A percentile compares a stretch with the other conserved stretches of the same genome.
Conservation (phyloP, 2,113 vertebrate genomes). For the Gallinago media region DNA sequence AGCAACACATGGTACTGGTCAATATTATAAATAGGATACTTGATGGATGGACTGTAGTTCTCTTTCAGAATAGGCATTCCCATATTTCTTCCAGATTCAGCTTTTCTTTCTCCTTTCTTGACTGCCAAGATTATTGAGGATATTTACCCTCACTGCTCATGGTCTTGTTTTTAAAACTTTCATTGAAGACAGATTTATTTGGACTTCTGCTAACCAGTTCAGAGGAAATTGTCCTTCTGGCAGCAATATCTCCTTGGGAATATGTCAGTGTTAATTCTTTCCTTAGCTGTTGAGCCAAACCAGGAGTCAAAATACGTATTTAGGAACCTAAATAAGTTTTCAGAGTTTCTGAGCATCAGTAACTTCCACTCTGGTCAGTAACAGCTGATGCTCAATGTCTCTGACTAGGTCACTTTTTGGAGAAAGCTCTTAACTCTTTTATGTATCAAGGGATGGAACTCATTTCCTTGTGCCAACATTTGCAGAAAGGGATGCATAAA, state of each 20-base stretch:
- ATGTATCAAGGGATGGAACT: not conserved
- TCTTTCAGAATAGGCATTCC: not conserved
- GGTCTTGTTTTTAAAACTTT: constrained; percentile 16
- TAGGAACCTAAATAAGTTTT: not conserved
- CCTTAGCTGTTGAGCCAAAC: constrained; percentile 35
- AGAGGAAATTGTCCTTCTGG: constrained; percentile 56
- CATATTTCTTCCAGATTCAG: constrained; percentile 39
- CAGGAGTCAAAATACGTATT: constrained; percentile 47
- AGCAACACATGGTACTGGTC: constrained; percentile 2
- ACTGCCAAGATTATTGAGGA: not conserved
- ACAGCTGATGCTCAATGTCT: not conserved
- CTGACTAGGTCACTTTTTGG: not conserved
- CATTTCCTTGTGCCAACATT: not conserved
- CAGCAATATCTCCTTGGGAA: constrained; percentile 28
- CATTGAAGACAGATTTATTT: constrained; percentile 44
- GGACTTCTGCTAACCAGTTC: constrained; percentile 36
- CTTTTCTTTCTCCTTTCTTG: not conserved
- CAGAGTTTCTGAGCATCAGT: not conserved
- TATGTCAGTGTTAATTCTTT: constrained; percentile 38
- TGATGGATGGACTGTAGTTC: constrained; percentile 22
- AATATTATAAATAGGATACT: not conserved
- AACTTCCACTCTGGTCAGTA: not conserved
- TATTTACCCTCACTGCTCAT: not conserved
- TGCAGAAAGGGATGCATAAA: not conserved
- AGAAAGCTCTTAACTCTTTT: not conserved